phyloP scores from a whole-genome alignment of 2,888 invertebrate species.

The Dicycla oo region DNA sequence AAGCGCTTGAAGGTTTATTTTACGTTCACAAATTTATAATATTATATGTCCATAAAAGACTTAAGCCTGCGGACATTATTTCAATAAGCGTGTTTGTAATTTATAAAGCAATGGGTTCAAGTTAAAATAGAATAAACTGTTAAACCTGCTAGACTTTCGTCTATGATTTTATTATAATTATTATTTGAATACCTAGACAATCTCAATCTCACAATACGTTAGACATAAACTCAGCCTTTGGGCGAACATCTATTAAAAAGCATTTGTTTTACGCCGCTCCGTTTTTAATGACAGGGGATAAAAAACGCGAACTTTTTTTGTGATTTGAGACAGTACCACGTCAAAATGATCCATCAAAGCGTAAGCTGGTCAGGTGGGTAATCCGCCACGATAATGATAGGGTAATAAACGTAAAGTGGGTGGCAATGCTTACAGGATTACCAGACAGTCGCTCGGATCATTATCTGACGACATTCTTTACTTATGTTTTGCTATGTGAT shows the following conservation, averaged over 20 bases:
- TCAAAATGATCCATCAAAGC: conserved; percentile 72
- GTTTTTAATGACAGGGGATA: conserved; percentile 26
- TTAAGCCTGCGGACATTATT: conserved; percentile 16
- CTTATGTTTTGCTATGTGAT: conserved; percentile 38
- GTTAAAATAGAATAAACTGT: conserved; percentile 22
- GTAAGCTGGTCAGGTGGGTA: conserved; percentile 66
- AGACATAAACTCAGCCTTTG: background rate
- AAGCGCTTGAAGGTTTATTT: conserved; percentile 53
- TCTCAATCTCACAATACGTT: background rate
- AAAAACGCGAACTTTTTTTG: conserved; percentile 45
- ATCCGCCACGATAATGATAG: conserved; percentile 57
- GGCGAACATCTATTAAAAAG: conserved; percentile 7
- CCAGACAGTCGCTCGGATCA: conserved; percentile 57
- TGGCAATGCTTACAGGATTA: conserved; percentile 75
- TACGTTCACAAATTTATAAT: conserved; percentile 26
- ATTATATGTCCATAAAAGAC: background rate
- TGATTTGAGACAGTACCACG: conserved; percentile 62
- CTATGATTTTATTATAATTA: background rate
- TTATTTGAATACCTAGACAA: background rate
- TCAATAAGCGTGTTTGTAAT: conserved; percentile 30
- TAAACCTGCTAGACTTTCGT: background rate
- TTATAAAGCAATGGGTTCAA: background rate
- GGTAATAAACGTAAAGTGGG: conserved; percentile 75
- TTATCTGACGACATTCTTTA: conserved; percentile 56
- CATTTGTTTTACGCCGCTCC: conserved; percentile 13